Conservation (phyloP, 2,888 invertebrate species). For the Xestia xanthographa region DNA sequence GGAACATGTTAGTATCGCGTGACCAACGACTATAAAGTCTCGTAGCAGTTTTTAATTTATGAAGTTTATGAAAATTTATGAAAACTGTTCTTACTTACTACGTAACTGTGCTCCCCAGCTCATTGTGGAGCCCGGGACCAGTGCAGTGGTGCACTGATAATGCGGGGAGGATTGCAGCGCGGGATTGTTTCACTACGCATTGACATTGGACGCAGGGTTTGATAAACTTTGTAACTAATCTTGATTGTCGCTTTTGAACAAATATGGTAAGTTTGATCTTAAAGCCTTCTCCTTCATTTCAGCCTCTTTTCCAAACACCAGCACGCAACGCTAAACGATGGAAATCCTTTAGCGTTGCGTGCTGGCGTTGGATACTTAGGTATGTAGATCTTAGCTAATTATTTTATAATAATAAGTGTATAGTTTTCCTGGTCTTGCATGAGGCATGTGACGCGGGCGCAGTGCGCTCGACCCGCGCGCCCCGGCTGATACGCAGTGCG, state of each 20-base stretch:
- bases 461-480: constrained; percentile 54
- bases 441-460: constrained; percentile 49
- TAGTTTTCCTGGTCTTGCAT: constrained; percentile 36
- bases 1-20: constrained; percentile 35
- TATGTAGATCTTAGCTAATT: constrained; percentile 6
- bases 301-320: not conserved
- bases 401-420: constrained; percentile 36
- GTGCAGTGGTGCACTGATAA: not conserved
- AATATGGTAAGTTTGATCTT: not conserved
- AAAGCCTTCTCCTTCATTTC: not conserved
- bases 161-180: not conserved
- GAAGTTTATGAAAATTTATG: constrained; percentile 44
- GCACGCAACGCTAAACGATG: not conserved
- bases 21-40: constrained; percentile 20
- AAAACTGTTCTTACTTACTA: constrained; percentile 39
- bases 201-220: not conserved
- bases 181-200: not conserved
- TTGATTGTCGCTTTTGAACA: not conserved
- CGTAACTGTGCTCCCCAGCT: constrained; percentile 5
- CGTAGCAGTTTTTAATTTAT: constrained; percentile 17
- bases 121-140: not conserved
- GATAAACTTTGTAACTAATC: not conserved
- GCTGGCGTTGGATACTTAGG: not conserved
- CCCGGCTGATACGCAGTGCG: constrained; percentile 32
- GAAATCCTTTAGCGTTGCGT: no score